These are phyloP conservation scores for Dascyllus trimaculatus DNA, from an alignment of 2,113 vertebrate genomes.

Conservation along the genomic window DNA sequence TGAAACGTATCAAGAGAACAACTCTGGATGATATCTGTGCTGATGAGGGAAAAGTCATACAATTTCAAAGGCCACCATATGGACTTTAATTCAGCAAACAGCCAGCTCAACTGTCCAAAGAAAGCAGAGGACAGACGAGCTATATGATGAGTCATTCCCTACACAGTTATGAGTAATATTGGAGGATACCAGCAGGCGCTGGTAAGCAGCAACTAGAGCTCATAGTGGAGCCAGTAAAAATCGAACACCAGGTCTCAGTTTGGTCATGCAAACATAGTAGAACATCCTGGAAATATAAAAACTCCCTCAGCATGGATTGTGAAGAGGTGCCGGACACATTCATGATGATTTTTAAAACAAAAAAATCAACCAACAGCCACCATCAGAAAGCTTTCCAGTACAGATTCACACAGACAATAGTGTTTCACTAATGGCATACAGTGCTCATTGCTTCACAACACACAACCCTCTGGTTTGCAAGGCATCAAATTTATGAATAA, in stretches of 20 bases:
- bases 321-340: constrained; percentile 69
- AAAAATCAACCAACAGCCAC: constrained; percentile 15
- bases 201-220: constrained; percentile 65
- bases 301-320: constrained; percentile 45
- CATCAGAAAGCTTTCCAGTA: constrained; percentile 49
- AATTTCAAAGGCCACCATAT: constrained; percentile 73
- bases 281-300: constrained; percentile 43
- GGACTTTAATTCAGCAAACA: constrained; percentile 63
- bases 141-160: constrained; percentile 44
- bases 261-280: constrained; percentile 72
- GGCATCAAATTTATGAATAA: constrained; percentile 44
- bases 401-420: constrained; percentile 33
- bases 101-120: constrained; percentile 45
- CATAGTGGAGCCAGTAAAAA: constrained; percentile 32
- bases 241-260: constrained; percentile 60
- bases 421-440: constrained; percentile 43
- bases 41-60: constrained; percentile 46
- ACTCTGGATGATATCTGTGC: constrained; percentile 39
- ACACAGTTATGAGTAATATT: constrained; percentile 33
- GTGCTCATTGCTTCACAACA: constrained; percentile 45
- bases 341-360: constrained; percentile 35
- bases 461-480: constrained; percentile 40
- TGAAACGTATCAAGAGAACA: constrained; percentile 58
- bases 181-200: constrained; percentile 60
- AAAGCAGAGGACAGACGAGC: constrained; percentile 49